These are phyloP conservation scores for Ascidia mentula DNA, from an alignment of 23 tunicate species.

Conservation along the genomic window DNA sequence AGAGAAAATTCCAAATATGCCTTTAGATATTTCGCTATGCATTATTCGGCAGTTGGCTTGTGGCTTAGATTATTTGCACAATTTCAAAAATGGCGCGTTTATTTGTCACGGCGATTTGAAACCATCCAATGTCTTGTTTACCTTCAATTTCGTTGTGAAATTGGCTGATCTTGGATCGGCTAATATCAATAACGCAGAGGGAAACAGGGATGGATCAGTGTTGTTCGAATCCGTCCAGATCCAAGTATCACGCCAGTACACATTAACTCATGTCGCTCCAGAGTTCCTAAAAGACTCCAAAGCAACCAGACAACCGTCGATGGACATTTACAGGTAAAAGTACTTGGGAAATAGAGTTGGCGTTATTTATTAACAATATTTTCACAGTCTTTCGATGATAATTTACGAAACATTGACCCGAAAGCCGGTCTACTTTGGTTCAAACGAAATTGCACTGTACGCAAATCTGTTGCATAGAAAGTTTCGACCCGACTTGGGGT, in stretches of 20 bases:
- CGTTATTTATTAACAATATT: too few relatives aligned
- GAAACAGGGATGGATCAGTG: not conserved
- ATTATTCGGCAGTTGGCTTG: not conserved
- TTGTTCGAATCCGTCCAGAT: not conserved
- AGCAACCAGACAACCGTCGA: not conserved
- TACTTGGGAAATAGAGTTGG: too few relatives aligned
- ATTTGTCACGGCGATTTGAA: not conserved
- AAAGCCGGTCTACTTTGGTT: not conserved
- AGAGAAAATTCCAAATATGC: not conserved
- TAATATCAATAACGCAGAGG: not conserved
- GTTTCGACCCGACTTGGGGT: not conserved
- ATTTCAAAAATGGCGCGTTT: not conserved
- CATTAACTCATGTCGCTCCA: not conserved
- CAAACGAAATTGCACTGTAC: not conserved
- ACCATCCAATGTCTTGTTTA: not conserved
- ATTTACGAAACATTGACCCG: slow-evolving; percentile 1
- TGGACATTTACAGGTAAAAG: not conserved
- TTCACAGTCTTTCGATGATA: not conserved
- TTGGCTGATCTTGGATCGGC: not conserved
- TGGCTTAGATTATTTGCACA: not conserved
- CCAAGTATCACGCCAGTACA: not conserved
- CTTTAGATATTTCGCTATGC: not conserved
- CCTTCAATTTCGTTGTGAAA: not conserved
- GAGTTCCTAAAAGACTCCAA: not conserved
- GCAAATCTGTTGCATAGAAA: not conserved